Base-by-base conservation (phyloP, 2,113 vertebrate genomes). In the Gallinago paraguaiae region DNA sequence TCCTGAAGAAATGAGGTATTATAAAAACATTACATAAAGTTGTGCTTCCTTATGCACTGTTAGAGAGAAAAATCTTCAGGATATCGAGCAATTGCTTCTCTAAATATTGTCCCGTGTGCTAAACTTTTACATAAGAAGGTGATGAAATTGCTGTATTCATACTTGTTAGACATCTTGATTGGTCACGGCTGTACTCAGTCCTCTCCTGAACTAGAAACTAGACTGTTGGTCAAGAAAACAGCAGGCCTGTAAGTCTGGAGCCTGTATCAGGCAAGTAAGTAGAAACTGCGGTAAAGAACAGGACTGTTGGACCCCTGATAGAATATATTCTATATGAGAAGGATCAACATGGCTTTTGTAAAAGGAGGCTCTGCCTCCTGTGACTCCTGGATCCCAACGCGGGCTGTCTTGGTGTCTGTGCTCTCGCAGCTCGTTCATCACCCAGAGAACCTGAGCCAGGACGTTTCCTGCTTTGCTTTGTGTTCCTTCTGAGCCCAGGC, bases 351-450 rank as follows among this genome's bases (percentile, higher is more conserved):
- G 33, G 31, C 39, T 60, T 65, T 50, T 81, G 15, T 65, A 22
- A 48, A 61, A 83, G 76, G 48, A 72, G 20, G 30, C 45, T 13
- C 23, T 79, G 13, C 64, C 46, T 91, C 37, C 3, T 12, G 4
- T 5, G 5, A 0, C n/a, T 90, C 31, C 15, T 68, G 48, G 28
- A 51, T 56, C 8, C 1, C 19, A 53, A 0, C 0, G 0, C 27
- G 56, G 70, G 39, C 74, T 43, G 63, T 72, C 35, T 59, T 60
- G 20, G 33, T 65, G 67, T 56, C 45, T 6, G 2, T 70, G 18
- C 25, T 63, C 28, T 12, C 6, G 63, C 13, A 61, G 11, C 14
- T 57, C 54, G 39, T 65, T 88, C 50, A 51, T 88, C 50, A 51
- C 53, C 20, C 59, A 23, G 51, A 56, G 35, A 41, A 35, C 37